These are phyloP conservation scores for Setophaga petechia DNA, from an alignment of 2,113 vertebrate genomes.

Conservation along the genomic window DNA sequence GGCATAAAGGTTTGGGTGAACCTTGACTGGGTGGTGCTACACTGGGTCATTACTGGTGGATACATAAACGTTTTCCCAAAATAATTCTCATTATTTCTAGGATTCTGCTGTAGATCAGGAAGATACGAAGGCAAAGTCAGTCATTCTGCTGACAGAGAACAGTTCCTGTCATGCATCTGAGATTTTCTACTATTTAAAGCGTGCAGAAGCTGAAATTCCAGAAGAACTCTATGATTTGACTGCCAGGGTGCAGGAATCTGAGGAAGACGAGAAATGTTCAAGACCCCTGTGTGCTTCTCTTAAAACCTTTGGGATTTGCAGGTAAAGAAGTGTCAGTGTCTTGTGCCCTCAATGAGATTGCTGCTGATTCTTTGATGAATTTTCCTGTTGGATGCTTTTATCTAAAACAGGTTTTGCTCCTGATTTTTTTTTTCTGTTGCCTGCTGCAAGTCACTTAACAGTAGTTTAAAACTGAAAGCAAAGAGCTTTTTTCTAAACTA, in stretches of 20 bases:
- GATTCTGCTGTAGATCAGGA: constrained; percentile 30
- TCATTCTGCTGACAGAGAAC: constrained; percentile 85
- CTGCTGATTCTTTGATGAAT: not conserved
- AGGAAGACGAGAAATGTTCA: constrained; percentile 75
- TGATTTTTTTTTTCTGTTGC: not conserved
- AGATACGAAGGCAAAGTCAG: constrained; percentile 68
- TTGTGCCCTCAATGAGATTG: not conserved
- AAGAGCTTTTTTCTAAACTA: not conserved
- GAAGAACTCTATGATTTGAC: constrained; percentile 76
- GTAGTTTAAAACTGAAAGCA: not conserved
- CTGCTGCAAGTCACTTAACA: not conserved
- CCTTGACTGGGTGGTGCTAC: not conserved
- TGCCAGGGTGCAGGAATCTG: constrained; percentile 66
- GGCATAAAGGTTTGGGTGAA: constrained; percentile 71
- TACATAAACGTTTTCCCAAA: not conserved
- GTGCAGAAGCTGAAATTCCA: constrained; percentile 75
- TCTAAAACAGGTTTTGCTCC: not conserved
- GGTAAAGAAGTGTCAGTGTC: constrained; percentile 63
- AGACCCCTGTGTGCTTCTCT: constrained; percentile 81
- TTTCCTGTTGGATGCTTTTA: not conserved
- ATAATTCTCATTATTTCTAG: not conserved
- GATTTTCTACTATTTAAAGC: constrained; percentile 79
- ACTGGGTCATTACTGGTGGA: not conserved
- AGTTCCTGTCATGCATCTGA: constrained; percentile 58
- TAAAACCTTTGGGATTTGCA: constrained; percentile 89